A percentile compares a stretch with the other conserved stretches of the same genome.
These are phyloP conservation scores for Pogonocherus hispidulus DNA, from an alignment of 2,888 invertebrate genomes.

Conservation along the genomic window DNA sequence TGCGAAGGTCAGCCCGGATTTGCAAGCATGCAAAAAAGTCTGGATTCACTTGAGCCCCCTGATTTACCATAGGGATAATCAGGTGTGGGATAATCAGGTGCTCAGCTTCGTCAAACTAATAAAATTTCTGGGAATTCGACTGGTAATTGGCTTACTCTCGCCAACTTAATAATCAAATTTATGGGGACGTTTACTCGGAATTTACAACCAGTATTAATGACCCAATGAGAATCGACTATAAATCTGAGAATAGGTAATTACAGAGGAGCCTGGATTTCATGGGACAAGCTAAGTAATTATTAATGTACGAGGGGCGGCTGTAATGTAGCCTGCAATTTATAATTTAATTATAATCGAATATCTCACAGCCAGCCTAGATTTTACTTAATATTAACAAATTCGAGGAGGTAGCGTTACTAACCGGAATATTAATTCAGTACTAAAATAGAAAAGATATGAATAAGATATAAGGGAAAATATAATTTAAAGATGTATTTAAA, in stretches of 20 bases:
- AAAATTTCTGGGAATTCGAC: slow-evolving; percentile 32
- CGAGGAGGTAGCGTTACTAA: too few species aligned
- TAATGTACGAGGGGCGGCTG: slow-evolving; percentile 2
- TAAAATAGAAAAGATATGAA: too few species aligned
- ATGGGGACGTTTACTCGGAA: slow-evolving; percentile 38
- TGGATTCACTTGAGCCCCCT: slow-evolving; percentile 6
- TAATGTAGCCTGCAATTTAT: too few species aligned
- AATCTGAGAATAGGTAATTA: slow-evolving; percentile 42
- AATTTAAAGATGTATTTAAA: too few species aligned
- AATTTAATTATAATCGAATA: too few species aligned
- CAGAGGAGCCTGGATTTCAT: slow-evolving; percentile 5
- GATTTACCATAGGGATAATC: slow-evolving; percentile 17
- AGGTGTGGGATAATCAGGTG: slow-evolving; percentile 23
- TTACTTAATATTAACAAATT: too few species aligned
- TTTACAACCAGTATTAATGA: slow-evolving; percentile 43
- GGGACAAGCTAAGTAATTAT: slow-evolving; percentile 16
- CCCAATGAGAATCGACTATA: slow-evolving; percentile 37
- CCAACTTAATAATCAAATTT: slow-evolving; percentile 44
- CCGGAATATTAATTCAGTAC: too few species aligned
- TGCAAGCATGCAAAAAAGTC: not conserved
- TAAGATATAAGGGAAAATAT: too few species aligned
- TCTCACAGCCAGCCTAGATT: too few species aligned
- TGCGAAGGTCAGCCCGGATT: not conserved
- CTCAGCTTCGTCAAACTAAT: slow-evolving; percentile 16
- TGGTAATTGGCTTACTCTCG: slow-evolving; percentile 36